Evolutionary conservation across 1,140 invertebrate species (phyloP).

Genomic region (Proctacanthus coquilletti): DNA sequence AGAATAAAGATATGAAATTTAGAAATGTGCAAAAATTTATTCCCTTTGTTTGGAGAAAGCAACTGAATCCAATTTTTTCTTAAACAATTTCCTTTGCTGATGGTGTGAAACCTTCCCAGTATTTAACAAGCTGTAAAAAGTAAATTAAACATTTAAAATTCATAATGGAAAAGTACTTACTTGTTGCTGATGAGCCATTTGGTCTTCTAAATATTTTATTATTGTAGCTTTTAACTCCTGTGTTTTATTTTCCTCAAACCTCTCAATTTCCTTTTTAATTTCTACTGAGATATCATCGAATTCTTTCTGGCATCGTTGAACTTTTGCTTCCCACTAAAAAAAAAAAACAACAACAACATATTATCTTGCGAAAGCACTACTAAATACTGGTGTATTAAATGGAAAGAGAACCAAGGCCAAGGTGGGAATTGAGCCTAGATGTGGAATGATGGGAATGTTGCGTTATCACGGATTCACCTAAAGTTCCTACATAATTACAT

Average conservation of each 20-base stretch:
- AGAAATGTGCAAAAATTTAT: too few species aligned
- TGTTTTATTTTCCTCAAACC: constrained; percentile 77
- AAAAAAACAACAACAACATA: too few species aligned
- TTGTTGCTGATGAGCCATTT: constrained; percentile 91
- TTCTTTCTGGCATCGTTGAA: constrained; percentile 89
- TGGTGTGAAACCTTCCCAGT: constrained; percentile 88
- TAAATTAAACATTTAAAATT: constrained; percentile 1
- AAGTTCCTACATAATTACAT: too few species aligned
- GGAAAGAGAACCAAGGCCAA: too few species aligned
- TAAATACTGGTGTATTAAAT: too few species aligned
- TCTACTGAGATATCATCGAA: constrained; percentile 92
- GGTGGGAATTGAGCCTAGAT: too few species aligned
- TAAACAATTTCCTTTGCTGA: constrained; percentile 69
- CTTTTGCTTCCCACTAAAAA: constrained; percentile 81
- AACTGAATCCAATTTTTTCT: too few species aligned
- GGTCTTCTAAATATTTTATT: constrained; percentile 82
- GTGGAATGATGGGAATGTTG: too few species aligned
- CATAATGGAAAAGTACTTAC: constrained; percentile 32
- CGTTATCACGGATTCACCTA: too few species aligned
- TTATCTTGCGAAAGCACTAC: too few species aligned
- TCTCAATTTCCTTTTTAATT: constrained; percentile 90
- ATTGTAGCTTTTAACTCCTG: constrained; percentile 82
- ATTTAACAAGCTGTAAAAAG: constrained; percentile 67
- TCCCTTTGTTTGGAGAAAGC: too few species aligned
- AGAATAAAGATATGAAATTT: too few species aligned